Evolutionary conservation across 2,113 vertebrate genomes (phyloP).

Genomic region (Epinephelus cyanopodus): DNA sequence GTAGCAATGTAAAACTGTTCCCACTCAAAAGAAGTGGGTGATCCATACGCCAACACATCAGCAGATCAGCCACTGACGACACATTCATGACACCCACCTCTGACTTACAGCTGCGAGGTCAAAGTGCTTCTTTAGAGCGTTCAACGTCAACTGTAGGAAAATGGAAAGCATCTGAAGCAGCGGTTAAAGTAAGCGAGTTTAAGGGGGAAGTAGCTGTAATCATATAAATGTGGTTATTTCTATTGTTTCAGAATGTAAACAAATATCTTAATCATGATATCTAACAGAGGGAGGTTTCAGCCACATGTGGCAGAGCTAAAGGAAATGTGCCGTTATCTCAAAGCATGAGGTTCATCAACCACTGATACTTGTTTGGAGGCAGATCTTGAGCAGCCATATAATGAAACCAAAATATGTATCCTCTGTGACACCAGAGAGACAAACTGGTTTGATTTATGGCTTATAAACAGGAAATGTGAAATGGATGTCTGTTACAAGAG

Average conservation of each 20-base stretch:
- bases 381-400: not conserved
- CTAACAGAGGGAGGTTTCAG: constrained; percentile 2
- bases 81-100: constrained; percentile 2
- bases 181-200: not conserved
- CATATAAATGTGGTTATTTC: too few species aligned
- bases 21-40: constrained; percentile 7
- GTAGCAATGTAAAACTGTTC: constrained; percentile 10
- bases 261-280: not conserved
- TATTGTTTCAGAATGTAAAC: not conserved
- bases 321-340: constrained; percentile 2
- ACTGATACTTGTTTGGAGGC: not conserved
- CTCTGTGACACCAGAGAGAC: not conserved
- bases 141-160: constrained; percentile 9
- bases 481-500: not conserved
- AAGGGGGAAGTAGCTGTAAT: too few species aligned
- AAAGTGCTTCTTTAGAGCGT: fast-evolving
- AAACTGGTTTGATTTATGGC: not conserved
- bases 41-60: not conserved
- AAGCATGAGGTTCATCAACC: not conserved
- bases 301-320: not conserved
- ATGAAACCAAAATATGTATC: constrained; percentile 2
- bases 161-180: not conserved
- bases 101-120: not conserved
- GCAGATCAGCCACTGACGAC: not conserved
- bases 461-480: not conserved